A percentile compares a stretch with the other conserved stretches of the same genome.
Evolutionary conservation across 37 sponge, comb jelly and placozoan species (phyloP).

Genomic region (Crambe crambe): DNA sequence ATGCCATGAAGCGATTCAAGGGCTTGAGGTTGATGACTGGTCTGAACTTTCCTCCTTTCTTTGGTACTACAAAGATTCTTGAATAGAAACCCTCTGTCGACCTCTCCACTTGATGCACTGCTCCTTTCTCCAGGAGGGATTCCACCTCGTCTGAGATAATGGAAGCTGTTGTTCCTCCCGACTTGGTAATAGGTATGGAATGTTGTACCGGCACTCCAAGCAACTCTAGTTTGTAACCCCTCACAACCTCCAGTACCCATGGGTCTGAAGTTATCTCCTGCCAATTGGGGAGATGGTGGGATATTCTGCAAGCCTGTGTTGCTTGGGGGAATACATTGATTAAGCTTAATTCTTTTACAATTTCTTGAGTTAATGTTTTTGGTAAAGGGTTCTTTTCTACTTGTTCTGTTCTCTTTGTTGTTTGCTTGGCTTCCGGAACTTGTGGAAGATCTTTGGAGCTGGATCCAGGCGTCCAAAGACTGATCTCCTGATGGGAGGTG

Average conservation of each 20-base stretch:
- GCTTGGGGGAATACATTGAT: not conserved
- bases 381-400: not conserved
- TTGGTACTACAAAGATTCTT: slow-evolving; percentile 7
- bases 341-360: not conserved
- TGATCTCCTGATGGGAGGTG: not conserved
- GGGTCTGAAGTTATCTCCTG: slow-evolving; percentile 28
- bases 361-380: not conserved
- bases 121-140: not conserved
- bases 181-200: too few species aligned
- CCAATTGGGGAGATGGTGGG: slow-evolving; percentile 22
- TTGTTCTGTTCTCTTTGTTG: not conserved
- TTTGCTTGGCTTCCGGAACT: not conserved
- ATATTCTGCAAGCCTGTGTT: slow-evolving; percentile 18
- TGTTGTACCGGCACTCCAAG: too few species aligned
- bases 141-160: too few species aligned
- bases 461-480: slow-evolving; percentile 19
- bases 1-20: not conserved
- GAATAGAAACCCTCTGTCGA: not conserved
- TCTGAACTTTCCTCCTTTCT: too few species aligned
- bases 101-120: not conserved
- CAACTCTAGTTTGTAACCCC: not conserved
- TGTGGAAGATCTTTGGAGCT: not conserved
- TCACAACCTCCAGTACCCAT: slow-evolving; percentile 8
- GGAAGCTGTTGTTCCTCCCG: too few species aligned
- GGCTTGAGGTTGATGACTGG: not conserved